Base-by-base conservation (phyloP, 2,888 invertebrate species). In the Linyphia triangularis region DNA sequence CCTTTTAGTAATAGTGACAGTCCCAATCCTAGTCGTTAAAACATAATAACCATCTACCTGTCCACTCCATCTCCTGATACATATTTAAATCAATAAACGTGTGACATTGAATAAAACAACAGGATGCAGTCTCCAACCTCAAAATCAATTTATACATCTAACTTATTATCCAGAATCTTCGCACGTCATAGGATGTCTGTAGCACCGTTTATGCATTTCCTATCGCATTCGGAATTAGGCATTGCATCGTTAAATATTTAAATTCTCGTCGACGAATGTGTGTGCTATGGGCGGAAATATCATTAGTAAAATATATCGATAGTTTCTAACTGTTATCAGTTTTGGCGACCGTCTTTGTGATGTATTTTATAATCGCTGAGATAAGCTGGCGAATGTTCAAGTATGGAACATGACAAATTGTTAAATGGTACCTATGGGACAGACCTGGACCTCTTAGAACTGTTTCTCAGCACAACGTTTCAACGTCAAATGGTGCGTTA, bases 241-340 rank as follows among this genome's bases (percentile, higher is more conserved):
- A 30, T 59, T 59, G 30, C 24, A 79, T 81, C 81, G 81, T 81
- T 69, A 70, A 81, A 70, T 81, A 81, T 81, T 81, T 81, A 81
- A 81, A 81, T 81, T 70, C 81, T 16, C 30, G 37, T 30, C 28
- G 59, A 70, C 59, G 33, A 24, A 33, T n/a, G 51, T n/a, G 16
- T 51, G 22, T 26, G 65, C n/a, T 61, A 65, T 28, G 63, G 78
- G 65, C 65, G 33, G 70, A 69, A 70, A 81, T 43, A 33, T 81
- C 81, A 81, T 81, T 81, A 81, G 70, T 51, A 51, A 51, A 51
- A 79, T 28, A 65, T 67, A 77, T 77, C 63, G 63, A 40, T 63
- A 30, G 26, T 43, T 24, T 19, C 10, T 28, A 10, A 16, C 28
- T 22, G 43, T 43, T 70, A 70, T 70, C 57, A 33, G 73, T 59